Conservation (phyloP, 1,140 invertebrate species). For the Diachasmimorpha longicaudata region DNA sequence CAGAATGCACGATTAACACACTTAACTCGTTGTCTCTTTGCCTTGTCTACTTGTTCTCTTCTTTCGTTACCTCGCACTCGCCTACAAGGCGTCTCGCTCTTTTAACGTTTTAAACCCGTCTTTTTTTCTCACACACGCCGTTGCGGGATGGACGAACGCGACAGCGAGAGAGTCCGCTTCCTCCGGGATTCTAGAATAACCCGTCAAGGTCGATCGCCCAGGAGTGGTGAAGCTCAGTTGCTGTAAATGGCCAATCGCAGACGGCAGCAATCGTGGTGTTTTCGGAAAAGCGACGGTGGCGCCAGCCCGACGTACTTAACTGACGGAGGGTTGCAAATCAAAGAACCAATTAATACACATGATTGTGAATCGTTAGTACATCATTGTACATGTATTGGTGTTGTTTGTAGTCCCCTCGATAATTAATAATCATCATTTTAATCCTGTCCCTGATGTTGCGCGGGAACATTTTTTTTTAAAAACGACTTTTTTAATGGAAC, state of each 20-base stretch:
- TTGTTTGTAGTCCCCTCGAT: no score
- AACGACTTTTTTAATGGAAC: no score
- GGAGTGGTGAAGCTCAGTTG: not conserved
- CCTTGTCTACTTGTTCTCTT: conserved; percentile 26
- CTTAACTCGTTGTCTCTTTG: conserved; percentile 12
- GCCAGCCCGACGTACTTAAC: no score
- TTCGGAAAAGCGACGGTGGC: not conserved
- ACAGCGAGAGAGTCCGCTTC: conserved; percentile 15
- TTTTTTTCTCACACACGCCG: conserved; percentile 27
- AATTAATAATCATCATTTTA: no score
- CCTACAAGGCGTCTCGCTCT: conserved; percentile 16
- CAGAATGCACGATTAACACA: conserved; percentile 20
- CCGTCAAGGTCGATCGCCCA: conserved; percentile 31
- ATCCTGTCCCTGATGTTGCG: no score
- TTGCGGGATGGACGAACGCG: conserved; percentile 4
- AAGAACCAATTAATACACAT: no score
- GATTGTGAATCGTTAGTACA: no score
- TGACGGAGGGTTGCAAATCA: no score
- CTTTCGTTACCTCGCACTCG: conserved; percentile 27
- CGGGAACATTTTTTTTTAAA: no score
- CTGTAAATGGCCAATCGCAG: not conserved
- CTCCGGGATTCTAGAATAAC: conserved; percentile 25
- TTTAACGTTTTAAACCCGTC: conserved; percentile 8
- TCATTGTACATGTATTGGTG: no score
- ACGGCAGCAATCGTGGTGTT: no score